Evolutionary conservation across 1,140 invertebrate genomes (phyloP).

Genomic region (Telenomus remus): DNA sequence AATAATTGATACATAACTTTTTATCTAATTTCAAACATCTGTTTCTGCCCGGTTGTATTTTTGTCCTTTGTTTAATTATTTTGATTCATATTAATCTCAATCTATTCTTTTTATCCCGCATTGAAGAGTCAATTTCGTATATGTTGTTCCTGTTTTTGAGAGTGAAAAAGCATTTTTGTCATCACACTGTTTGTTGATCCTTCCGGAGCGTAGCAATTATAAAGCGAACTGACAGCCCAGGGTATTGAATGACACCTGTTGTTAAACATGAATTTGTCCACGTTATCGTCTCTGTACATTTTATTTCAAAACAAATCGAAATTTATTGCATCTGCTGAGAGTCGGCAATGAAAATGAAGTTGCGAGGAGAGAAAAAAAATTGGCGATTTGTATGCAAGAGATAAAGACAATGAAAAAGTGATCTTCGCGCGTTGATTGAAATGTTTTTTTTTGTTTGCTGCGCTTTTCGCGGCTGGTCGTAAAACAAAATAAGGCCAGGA

Average conservation of each 20-base stretch:
- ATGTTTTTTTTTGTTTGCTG: slow-evolving; percentile 15
- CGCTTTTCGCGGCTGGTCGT: slow-evolving; percentile 4
- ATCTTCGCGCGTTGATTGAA: slow-evolving; percentile 33
- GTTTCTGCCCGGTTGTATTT: too few species aligned
- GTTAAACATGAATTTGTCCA: slow-evolving; percentile 27
- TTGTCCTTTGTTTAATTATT: too few species aligned
- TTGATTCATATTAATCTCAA: too few species aligned
- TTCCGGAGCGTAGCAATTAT: neutral
- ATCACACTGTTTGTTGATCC: slow-evolving; percentile 9
- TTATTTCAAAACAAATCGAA: slow-evolving; percentile 22
- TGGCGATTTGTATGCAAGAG: slow-evolving; percentile 29
- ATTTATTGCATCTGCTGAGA: slow-evolving; percentile 31
- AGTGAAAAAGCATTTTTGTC: neutral
- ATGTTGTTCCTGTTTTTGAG: too few species aligned
- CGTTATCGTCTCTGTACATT: slow-evolving; percentile 5
- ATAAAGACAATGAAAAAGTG: slow-evolving; percentile 37
- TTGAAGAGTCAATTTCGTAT: too few species aligned
- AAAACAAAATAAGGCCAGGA: slow-evolving; percentile 15
- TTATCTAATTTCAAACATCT: too few species aligned
- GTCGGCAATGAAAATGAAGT: slow-evolving; percentile 15
- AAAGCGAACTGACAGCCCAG: neutral
- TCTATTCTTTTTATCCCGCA: too few species aligned
- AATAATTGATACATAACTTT: too few species aligned
- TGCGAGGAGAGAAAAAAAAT: slow-evolving; percentile 8
- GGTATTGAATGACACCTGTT: slow-evolving; percentile 35